phyloP scores from a whole-genome alignment of 2,888 invertebrate species.

The Holacanthella duospinosa region DNA sequence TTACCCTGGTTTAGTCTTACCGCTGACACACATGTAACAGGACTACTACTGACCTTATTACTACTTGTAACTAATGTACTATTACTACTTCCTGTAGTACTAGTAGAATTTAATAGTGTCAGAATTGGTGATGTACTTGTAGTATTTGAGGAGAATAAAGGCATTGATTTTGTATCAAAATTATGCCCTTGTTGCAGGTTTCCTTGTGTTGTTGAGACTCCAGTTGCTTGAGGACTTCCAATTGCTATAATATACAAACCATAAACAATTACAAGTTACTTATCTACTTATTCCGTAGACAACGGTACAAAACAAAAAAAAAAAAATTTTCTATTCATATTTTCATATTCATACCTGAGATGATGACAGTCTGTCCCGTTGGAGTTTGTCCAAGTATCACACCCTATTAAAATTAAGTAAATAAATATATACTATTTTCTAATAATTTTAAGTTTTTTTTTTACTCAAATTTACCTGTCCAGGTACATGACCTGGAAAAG shows the following conservation, averaged over 20 bases:
- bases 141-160: background rate
- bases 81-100: background rate
- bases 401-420: slow-evolving; percentile 17
- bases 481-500: background rate
- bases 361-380: slow-evolving; percentile 34
- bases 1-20: background rate
- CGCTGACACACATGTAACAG: background rate
- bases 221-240: background rate
- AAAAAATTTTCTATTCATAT: background rate
- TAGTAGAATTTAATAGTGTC: background rate
- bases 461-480: background rate
- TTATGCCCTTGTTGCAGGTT: too few relatives aligned
- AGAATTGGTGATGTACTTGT: background rate
- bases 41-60: too few relatives aligned
- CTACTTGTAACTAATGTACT: too few relatives aligned
- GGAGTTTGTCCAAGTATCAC: slow-evolving; percentile 33
- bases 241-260: too few relatives aligned
- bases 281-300: too few relatives aligned
- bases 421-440: background rate
- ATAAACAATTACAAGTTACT: too few relatives aligned
- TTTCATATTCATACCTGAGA: slow-evolving; percentile 13
- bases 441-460: background rate
- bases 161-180: background rate
- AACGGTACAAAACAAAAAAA: background rate
- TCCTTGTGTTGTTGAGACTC: too few relatives aligned